These are phyloP conservation scores for Anolis sagrei DNA, from an alignment of 2,113 vertebrate genomes.

Conservation along the genomic window DNA sequence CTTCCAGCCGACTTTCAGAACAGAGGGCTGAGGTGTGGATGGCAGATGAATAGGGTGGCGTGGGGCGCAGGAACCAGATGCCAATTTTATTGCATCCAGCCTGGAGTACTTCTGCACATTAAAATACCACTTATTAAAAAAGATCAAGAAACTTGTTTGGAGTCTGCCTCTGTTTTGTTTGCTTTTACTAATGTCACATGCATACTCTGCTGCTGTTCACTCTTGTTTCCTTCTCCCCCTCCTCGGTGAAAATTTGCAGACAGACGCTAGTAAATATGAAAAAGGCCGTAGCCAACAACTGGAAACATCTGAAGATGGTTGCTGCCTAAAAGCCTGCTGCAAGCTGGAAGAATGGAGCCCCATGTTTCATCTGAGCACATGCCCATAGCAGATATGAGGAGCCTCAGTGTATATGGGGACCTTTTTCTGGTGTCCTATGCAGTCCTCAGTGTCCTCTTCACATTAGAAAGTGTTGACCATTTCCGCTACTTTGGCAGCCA, in stretches of 20 bases:
- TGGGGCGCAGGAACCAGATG: constrained; percentile 51
- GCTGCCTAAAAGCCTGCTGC: background rate
- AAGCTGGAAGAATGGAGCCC: background rate
- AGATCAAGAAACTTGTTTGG: constrained; percentile 16
- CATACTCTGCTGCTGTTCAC: accelerated
- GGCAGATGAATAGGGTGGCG: constrained; percentile 30
- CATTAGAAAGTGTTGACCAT: no score
- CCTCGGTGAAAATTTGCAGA: constrained; percentile 63
- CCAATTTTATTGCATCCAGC: constrained; percentile 65
- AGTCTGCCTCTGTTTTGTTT: background rate
- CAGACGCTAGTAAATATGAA: constrained; percentile 61
- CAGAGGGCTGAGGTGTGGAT: constrained; percentile 38
- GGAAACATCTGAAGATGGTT: background rate
- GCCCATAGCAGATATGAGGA: background rate
- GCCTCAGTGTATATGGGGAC: no score
- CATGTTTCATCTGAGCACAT: background rate
- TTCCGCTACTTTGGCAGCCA: no score
- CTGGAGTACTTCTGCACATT: constrained; percentile 50
- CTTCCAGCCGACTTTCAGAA: background rate
- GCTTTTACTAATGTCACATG: constrained; percentile 25
- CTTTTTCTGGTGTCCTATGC: no score
- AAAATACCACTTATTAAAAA: constrained; percentile 60
- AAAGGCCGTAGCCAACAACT: constrained; percentile 35
- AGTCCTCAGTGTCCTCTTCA: no score
- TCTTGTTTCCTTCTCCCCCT: background rate